Evolutionary conservation across 2,888 invertebrate species (phyloP).

Genomic region (Bibio marci): DNA sequence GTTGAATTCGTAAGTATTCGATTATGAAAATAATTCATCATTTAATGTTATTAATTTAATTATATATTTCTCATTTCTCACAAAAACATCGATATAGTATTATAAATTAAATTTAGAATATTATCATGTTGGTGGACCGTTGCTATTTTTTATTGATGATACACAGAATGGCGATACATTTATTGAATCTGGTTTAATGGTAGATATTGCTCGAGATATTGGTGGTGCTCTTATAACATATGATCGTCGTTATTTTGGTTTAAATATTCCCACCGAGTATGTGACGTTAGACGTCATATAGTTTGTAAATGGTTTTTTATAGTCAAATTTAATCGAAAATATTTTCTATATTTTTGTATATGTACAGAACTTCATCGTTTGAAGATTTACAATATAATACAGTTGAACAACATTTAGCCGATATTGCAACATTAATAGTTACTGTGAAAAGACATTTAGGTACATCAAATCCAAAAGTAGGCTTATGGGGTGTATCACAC

Average conservation of each 20-base stretch:
- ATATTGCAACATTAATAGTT: slow-evolving; percentile 1
- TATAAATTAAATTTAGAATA: slow-evolving; percentile 13
- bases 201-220: slow-evolving; percentile 3
- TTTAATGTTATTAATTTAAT: no score
- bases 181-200: slow-evolving; percentile 4
- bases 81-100: slow-evolving; percentile 7
- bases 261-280: slow-evolving; percentile 4
- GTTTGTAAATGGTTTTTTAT: no score
- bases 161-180: slow-evolving; percentile 1
- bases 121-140: slow-evolving; percentile 14
- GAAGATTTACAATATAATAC: slow-evolving; percentile 5
- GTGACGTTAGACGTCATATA: no score
- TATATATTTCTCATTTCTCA: no score
- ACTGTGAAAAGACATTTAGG: background rate
- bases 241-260: slow-evolving; percentile 6
- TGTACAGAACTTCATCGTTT: slow-evolving; percentile 1
- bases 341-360: background rate
- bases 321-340: no score
- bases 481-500: slow-evolving; percentile 5
- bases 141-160: slow-evolving; percentile 5
- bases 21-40: background rate
- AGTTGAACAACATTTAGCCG: background rate
- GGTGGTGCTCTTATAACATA: slow-evolving; percentile 3
- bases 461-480: slow-evolving; percentile 2
- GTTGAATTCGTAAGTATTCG: background rate